A percentile compares a stretch with the other conserved stretches of the same genome.
These are phyloP conservation scores for Spodoptera exigua DNA, from an alignment of 2,888 invertebrate genomes.

Conservation along the genomic window DNA sequence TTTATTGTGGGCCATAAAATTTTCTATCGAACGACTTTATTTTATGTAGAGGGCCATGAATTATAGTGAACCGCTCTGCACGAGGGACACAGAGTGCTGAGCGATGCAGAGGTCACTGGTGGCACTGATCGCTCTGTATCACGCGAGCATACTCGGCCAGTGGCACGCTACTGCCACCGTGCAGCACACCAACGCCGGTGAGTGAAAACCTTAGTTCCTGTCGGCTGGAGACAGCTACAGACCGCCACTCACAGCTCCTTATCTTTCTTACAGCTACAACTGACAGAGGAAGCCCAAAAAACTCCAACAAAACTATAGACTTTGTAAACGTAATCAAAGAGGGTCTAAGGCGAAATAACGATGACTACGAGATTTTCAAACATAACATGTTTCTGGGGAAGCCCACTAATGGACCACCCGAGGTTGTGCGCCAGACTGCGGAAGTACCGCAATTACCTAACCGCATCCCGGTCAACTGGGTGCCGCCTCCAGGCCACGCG, in stretches of 20 bases:
- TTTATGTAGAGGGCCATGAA: slow-evolving; percentile 9
- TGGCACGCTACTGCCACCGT: background rate
- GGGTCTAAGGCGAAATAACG: slow-evolving; percentile 69
- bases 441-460: no score
- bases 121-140: background rate
- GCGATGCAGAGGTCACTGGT: slow-evolving; percentile 2
- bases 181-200: slow-evolving; percentile 16
- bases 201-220: slow-evolving; percentile 8
- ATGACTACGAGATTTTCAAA: slow-evolving; percentile 63
- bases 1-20: slow-evolving; percentile 24
- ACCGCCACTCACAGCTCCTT: background rate
- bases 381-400: background rate
- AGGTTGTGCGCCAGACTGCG: no score
- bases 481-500: no score
- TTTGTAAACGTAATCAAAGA: slow-evolving; percentile 64
- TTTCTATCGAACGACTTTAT: slow-evolving; percentile 8
- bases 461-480: no score
- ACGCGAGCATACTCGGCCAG: background rate
- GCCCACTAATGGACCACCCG: no score
- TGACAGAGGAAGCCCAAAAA: slow-evolving; percentile 12
- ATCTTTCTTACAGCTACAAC: slow-evolving; percentile 14
- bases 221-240: background rate
- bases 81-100: background rate
- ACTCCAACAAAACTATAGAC: slow-evolving; percentile 31
- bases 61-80: background rate